Base-by-base conservation (phyloP, 1,140 invertebrate species). In the Sweltsa coloradensis region DNA sequence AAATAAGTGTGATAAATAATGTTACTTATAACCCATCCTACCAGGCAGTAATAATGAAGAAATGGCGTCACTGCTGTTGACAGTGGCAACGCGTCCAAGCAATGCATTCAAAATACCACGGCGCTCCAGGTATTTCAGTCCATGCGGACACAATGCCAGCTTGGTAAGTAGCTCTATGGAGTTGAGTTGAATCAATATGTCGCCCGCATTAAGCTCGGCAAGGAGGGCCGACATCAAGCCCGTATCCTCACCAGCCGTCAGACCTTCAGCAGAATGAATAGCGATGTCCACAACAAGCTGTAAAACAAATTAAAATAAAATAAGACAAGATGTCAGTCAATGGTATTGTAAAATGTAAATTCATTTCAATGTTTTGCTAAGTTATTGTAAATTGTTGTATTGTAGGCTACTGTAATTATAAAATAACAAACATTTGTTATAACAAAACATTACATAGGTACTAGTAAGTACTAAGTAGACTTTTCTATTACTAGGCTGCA, bases 151-250 rank as follows among this genome's bases (percentile, higher is more conserved):
- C 23, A 74, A 51, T 6, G 77, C 79, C 26, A 92, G 64, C 37
- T 76, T 72, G 7, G 79, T 78, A 9, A 90, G 54, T n/a, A 84
- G 59, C 64, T 89, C 82, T 34, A 91, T 58, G 31, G 82, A 75
- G 59, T 86, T 89, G 37, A 89, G 63, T 58, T 85, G 78, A 13
- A 86, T 62, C 25, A 91, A 61, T 34, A 89, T 65, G 67, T 92
- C 88, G 51, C 80, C 73, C 40, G 69, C 75, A 27, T 81, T 66
- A 5, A 88, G 55, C 57, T 86, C 76, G 23, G 68, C 60, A 19
- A 88, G 57, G 34, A 89, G 71, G 27, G 71, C 72, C 13, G 76
- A 66, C 24, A 89, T 59, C 26, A 89, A 76, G 13, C 79, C 82
- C 36, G 74, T 66, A 18, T 64, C 58, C 39, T 63, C 62, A 14